Evolutionary conservation across 2,113 vertebrate genomes (phyloP).

Genomic region (Camelus bactrianus): DNA sequence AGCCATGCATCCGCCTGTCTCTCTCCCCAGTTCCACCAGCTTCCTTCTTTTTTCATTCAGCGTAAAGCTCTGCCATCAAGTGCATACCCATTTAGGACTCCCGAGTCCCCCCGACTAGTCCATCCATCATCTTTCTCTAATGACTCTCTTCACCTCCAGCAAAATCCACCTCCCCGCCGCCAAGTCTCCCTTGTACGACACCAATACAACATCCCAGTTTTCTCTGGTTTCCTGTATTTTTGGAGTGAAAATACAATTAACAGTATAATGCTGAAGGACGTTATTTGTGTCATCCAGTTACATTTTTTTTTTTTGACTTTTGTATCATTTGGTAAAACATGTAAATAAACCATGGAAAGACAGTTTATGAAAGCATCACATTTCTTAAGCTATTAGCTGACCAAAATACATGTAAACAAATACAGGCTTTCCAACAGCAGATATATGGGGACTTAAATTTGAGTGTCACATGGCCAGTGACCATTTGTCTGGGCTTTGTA

Average conservation of each 20-base stretch:
- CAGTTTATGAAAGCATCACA: background rate
- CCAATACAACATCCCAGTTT: no score
- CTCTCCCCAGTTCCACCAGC: no score
- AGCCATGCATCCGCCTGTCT: no score
- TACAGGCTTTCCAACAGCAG: background rate
- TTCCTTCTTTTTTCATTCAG: no score
- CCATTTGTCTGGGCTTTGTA: background rate
- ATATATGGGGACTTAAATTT: background rate
- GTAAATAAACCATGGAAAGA: background rate
- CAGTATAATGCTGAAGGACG: background rate
- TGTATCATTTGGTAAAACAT: background rate
- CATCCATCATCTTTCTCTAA: no score
- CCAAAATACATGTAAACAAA: background rate
- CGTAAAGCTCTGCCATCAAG: no score
- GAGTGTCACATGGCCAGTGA: background rate
- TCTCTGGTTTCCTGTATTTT: background rate
- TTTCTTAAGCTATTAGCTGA: background rate
- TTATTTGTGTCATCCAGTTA: background rate
- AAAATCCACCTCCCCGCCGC: no score
- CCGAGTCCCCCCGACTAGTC: no score
- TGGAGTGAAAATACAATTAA: background rate
- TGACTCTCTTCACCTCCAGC: no score
- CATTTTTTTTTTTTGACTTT: constrained; percentile 29
- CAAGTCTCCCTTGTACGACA: no score
- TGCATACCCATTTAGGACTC: no score